Base-by-base conservation (phyloP, 2,888 invertebrate species). In the Octonoba sinensis region DNA sequence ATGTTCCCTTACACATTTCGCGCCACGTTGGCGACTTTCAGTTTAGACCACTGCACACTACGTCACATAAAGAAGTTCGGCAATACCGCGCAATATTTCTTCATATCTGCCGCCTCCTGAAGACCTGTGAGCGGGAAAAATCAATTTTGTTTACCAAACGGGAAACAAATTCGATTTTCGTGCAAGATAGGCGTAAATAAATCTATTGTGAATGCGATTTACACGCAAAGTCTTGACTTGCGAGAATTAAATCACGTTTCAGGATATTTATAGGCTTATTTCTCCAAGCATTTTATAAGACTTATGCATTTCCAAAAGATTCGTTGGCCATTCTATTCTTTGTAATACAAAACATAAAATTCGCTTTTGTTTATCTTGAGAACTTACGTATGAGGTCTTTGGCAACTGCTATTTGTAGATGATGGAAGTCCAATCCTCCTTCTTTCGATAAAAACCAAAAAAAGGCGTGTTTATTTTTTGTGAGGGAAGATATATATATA, bases 181-280 rank as follows among this genome's bases (percentile, higher is more conserved):
- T 57, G 65, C 20, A 22, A 47, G 18, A 22, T 36, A 49, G 22
- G 73, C 64, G 64, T 73, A 64, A 62, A 64, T 73, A 73, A 73
- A 73, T 73, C 73, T 73, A 49, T 72, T 73, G 73, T 62, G 60
- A 60, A 36, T 57, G 56, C 20, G 22, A 27, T 51, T 51, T 62
- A 72, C 72, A 12, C 47, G 46, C 49, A 6, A 12, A 59, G 73
- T 22, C 54, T 74, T 66, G 65, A 65, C 66, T 66, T n/a, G 46
- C 8, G 24, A 15, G 74, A 74, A 74, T 74, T 74, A 74, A 74
- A 74, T 74, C 73, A 73, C 73, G 73, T 73, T 57, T 66, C 36
- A 54, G 27, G 20, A 47, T 74, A 64, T 66, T 56, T 65, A 66
- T 74, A 54, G 46, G n/a, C n/a, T 66, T 74, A 74, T 57, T 74